Percentiles rank a stretch among this genome's conserved stretches.
Evolutionary conservation across 1,140 invertebrate species (phyloP).

Genomic region (Aphelenchoides avenae): DNA sequence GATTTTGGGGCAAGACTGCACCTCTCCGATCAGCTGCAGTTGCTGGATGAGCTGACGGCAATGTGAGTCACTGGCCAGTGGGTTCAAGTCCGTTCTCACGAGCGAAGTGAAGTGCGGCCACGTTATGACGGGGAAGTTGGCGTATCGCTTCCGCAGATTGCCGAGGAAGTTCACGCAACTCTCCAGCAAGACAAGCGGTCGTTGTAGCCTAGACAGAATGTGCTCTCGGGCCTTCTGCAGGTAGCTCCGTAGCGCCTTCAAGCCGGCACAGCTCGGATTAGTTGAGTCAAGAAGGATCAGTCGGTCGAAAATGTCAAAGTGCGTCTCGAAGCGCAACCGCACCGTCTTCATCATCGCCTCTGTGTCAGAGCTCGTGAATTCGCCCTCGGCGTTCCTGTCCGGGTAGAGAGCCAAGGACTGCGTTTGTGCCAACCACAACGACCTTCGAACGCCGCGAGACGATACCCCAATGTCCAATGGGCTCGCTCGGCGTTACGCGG

Average conservation of each 20-base stretch:
- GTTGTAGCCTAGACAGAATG: slow-evolving; percentile 63
- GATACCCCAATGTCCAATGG: slow-evolving; percentile 66
- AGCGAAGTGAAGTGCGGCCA: slow-evolving; percentile 68
- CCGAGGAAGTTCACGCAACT: slow-evolving; percentile 65
- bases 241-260: slow-evolving; percentile 66
- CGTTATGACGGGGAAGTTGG: slow-evolving; percentile 68
- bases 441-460: slow-evolving; percentile 63
- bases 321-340: slow-evolving; percentile 62
- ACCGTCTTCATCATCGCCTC: slow-evolving; percentile 64
- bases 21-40: slow-evolving; percentile 69
- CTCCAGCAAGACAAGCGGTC: slow-evolving; percentile 68
- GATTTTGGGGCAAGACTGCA: slow-evolving; percentile 22
- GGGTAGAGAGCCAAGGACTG: slow-evolving; percentile 62
- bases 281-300: slow-evolving; percentile 67
- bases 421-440: slow-evolving; percentile 69
- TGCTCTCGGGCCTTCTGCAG: slow-evolving; percentile 59
- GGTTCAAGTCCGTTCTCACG: slow-evolving; percentile 68
- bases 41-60: slow-evolving; percentile 69
- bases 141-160: slow-evolving; percentile 64
- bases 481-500: slow-evolving; percentile 68
- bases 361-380: slow-evolving; percentile 65
- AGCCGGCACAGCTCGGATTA: slow-evolving; percentile 64
- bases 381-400: slow-evolving; percentile 64
- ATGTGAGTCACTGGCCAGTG: slow-evolving; percentile 69
- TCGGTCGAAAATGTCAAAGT: slow-evolving; percentile 65